Evolutionary conservation across 2,797 vertebrate species (phyloP).

Genomic region (Melopsittacus undulatus): DNA sequence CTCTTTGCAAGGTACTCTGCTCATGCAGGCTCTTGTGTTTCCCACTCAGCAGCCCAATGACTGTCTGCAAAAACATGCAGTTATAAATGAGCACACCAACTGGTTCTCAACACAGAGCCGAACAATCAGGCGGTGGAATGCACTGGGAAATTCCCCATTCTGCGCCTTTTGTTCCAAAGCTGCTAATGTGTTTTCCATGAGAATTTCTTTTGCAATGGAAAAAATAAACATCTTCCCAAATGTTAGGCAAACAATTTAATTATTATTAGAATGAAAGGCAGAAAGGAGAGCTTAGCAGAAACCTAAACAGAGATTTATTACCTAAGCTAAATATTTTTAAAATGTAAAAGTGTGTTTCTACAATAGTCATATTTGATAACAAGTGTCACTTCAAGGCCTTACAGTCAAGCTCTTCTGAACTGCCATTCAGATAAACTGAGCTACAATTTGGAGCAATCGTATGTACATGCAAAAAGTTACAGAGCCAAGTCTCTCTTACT

Average conservation of each 20-base stretch:
- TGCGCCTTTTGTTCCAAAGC: conserved; percentile 29
- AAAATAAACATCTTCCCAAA: conserved; percentile 15
- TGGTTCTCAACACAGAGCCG: neutral
- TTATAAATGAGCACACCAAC: conserved; percentile 30
- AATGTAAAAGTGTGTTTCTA: neutral
- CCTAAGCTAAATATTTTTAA: neutral
- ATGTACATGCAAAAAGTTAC: fast-evolving
- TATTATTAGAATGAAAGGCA: conserved; percentile 18
- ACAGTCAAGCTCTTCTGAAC: neutral
- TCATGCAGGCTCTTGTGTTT: neutral
- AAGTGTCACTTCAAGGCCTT: neutral
- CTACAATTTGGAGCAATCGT: neutral
- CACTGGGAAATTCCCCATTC: neutral
- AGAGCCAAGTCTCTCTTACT: neutral
- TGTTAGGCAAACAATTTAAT: conserved; percentile 12
- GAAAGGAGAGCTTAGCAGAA: neutral
- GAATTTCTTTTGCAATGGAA: conserved; percentile 33
- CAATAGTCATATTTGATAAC: neutral
- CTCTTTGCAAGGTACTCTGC: neutral
- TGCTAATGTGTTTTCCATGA: conserved; percentile 39
- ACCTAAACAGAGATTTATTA: neutral
- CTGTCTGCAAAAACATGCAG: neutral
- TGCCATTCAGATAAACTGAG: neutral
- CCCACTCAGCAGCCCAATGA: neutral
- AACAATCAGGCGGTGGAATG: neutral